Conservation (phyloP, 2,888 invertebrate genomes). For the Latrodectus hesperus region DNA sequence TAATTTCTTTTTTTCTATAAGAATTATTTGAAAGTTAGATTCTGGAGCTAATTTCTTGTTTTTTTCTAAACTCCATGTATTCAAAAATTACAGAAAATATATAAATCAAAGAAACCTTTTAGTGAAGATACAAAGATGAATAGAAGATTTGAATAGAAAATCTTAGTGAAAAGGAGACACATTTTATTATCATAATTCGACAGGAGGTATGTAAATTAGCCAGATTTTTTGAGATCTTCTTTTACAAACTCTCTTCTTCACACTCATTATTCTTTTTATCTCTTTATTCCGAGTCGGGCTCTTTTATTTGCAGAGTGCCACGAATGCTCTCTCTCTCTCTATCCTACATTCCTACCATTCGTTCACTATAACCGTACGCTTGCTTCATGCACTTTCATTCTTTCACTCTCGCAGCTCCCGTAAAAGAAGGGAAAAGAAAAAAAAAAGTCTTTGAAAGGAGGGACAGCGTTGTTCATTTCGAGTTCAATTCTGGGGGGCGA, state of each 20-base stretch:
- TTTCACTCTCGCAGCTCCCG: conserved; percentile 7
- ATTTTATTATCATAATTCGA: conserved; percentile 46
- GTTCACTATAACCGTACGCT: background rate
- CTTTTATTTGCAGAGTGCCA: conserved; percentile 30
- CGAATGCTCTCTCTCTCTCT: conserved; percentile 1
- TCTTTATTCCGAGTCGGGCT: background rate
- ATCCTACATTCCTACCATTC: conserved; percentile 8
- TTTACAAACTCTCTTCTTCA: background rate
- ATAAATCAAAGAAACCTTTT: background rate
- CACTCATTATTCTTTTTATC: background rate
- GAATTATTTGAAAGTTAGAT: too few species aligned
- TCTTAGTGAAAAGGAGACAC: conserved; percentile 9
- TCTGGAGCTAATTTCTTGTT: too few species aligned
- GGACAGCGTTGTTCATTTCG: conserved; percentile 45
- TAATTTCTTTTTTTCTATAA: too few species aligned
- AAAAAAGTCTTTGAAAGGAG: conserved; percentile 30
- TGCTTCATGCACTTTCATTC: conserved; percentile 1
- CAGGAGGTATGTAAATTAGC: conserved; percentile 43
- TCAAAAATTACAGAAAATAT: too few species aligned
- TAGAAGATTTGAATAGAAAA: background rate
- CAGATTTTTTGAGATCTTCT: conserved; percentile 16
- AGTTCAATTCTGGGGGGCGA: conserved; percentile 29
- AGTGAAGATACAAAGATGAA: conserved; percentile 1
- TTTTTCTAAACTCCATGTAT: too few species aligned
- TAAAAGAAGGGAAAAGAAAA: background rate